phyloP scores from a whole-genome alignment of 2,888 invertebrate species.

The Hirtodrosophila alboralis region DNA sequence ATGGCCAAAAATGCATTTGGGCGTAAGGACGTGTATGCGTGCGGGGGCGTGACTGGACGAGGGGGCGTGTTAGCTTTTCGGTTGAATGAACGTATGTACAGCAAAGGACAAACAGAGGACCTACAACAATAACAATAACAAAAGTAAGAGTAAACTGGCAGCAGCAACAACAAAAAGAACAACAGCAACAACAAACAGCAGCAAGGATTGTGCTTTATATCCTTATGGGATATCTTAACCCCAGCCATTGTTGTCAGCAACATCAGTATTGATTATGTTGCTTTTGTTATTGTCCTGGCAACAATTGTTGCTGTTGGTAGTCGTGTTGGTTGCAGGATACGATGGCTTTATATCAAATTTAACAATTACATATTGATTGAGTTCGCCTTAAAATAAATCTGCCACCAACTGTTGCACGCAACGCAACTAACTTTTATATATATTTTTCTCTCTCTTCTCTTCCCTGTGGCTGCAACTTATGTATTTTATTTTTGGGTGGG shows the following conservation, averaged over 20 bases:
- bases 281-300: constrained; percentile 57
- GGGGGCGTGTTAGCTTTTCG: constrained; percentile 62
- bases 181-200: constrained; percentile 28
- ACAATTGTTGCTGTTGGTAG: constrained; percentile 25
- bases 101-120: constrained; percentile 60
- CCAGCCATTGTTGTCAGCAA: constrained; percentile 55
- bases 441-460: constrained; percentile 26
- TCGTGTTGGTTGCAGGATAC: constrained; percentile 30
- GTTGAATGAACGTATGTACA: constrained; percentile 72
- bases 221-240: constrained; percentile 48
- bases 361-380: constrained; percentile 76
- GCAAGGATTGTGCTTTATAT: constrained; percentile 21
- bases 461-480: constrained; percentile 2
- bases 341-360: constrained; percentile 62
- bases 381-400: constrained; percentile 54
- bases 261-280: constrained; percentile 65
- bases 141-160: constrained; percentile 27
- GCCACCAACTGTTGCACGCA: constrained; percentile 72
- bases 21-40: constrained; percentile 25
- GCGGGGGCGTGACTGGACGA: constrained; percentile 18
- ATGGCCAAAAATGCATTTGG: constrained; percentile 55
- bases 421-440: constrained; percentile 27
- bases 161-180: constrained; percentile 5
- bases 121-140: constrained; percentile 68
- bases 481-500: too few relatives aligned